A percentile compares a stretch with the other conserved stretches of the same genome.
Conservation (phyloP, 2,888 invertebrate genomes). For the Melanostoma scalare region DNA sequence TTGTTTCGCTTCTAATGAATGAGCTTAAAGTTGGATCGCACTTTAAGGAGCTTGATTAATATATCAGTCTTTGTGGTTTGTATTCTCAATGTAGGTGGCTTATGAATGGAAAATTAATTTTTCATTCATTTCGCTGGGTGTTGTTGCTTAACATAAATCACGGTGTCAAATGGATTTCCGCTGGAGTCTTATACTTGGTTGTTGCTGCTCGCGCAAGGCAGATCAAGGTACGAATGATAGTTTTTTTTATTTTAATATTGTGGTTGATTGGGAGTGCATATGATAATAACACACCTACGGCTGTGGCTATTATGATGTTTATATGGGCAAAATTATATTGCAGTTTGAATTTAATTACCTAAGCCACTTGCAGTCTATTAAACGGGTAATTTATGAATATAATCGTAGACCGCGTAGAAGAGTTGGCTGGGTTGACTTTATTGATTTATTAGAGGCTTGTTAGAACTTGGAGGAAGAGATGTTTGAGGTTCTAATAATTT, state of each 20-base stretch:
- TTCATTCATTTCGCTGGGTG: conserved; percentile 44
- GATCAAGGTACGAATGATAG: conserved; percentile 31
- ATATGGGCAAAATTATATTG: conserved; percentile 25
- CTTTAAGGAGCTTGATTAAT: conserved; percentile 47
- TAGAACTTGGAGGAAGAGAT: no score
- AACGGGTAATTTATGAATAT: conserved; percentile 48
- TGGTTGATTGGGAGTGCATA: conserved; percentile 26
- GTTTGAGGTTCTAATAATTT: no score
- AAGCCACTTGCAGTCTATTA: conserved; percentile 44
- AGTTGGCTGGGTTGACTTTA: neutral
- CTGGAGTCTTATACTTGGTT: conserved; percentile 21
- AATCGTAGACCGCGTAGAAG: conserved; percentile 4
- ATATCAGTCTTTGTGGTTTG: conserved; percentile 19
- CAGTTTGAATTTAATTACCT: conserved; percentile 45
- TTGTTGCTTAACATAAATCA: conserved; percentile 59
- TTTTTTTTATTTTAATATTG: conserved; percentile 8
- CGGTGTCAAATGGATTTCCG: conserved; percentile 68
- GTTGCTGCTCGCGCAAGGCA: conserved; percentile 3
- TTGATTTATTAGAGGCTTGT: neutral
- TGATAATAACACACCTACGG: conserved; percentile 38
- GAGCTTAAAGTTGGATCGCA: conserved; percentile 14
- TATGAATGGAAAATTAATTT: conserved; percentile 65
- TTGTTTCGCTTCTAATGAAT: conserved; percentile 32
- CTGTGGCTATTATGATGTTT: conserved; percentile 19
- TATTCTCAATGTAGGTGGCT: conserved; percentile 46